Conservation (phyloP, 2,113 vertebrate species). For the Amphiprion percula region DNA sequence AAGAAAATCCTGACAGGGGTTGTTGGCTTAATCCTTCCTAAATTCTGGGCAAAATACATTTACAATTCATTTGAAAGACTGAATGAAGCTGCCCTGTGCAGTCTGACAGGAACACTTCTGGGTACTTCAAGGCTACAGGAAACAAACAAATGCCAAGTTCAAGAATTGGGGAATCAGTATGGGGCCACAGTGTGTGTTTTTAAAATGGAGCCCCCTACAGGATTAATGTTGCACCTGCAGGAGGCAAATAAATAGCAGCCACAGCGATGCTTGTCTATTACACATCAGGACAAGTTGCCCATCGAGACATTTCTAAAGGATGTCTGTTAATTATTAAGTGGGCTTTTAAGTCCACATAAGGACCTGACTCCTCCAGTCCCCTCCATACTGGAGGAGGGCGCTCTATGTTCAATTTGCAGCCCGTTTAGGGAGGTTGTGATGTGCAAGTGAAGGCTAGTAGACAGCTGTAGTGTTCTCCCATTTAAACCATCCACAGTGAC, state of each 20-base stretch:
- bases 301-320: background rate
- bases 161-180: background rate
- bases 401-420: slow-evolving; percentile 22
- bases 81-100: background rate
- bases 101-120: background rate
- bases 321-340: background rate
- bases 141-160: background rate
- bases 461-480: background rate
- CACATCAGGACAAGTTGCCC: background rate
- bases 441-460: background rate
- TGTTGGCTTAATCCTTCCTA: too few relatives aligned
- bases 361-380: background rate
- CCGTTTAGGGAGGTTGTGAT: background rate
- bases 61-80: too few relatives aligned
- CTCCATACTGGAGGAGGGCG: slow-evolving; percentile 42
- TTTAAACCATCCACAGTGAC: background rate
- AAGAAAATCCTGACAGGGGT: too few relatives aligned
- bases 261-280: background rate
- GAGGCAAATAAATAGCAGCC: background rate
- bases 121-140: background rate
- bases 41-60: too few relatives aligned
- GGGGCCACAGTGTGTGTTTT: background rate
- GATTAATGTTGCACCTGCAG: background rate
- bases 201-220: slow-evolving; percentile 21
- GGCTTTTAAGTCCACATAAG: background rate